Evolutionary conservation across 1,140 invertebrate species (phyloP).

Genomic region (Pomacea maculata): DNA sequence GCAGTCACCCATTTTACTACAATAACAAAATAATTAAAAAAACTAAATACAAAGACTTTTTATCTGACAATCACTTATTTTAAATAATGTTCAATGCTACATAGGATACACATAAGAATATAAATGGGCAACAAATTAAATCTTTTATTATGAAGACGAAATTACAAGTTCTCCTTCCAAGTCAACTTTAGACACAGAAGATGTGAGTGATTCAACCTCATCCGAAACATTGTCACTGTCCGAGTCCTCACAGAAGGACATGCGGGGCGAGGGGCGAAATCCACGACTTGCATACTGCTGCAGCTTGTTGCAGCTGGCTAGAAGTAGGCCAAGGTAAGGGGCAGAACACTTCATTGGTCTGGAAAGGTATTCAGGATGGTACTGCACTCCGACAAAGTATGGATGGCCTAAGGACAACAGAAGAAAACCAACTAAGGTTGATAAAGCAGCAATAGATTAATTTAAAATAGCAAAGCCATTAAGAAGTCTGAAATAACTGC

Average conservation of each 20-base stretch:
- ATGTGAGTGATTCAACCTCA: slow-evolving; percentile 7
- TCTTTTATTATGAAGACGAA: no score
- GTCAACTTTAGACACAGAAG: neutral
- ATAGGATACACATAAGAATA: no score
- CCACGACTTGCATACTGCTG: slow-evolving; percentile 43
- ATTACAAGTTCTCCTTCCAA: neutral
- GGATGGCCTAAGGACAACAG: slow-evolving; percentile 74
- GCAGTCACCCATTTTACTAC: no score
- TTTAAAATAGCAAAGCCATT: no score
- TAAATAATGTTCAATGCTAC: no score
- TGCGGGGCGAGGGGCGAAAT: slow-evolving; percentile 54
- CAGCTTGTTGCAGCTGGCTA: slow-evolving; percentile 67
- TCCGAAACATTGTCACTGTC: slow-evolving; percentile 26
- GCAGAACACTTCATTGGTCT: slow-evolving; percentile 93
- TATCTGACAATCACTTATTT: no score
- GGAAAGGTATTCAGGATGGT: slow-evolving; percentile 97
- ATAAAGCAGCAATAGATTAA: no score
- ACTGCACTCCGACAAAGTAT: slow-evolving; percentile 96
- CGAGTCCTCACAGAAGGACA: slow-evolving; percentile 52
- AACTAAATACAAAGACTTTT: no score
- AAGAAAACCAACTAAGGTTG: no score
- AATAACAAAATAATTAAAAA: no score
- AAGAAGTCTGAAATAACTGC: neutral
- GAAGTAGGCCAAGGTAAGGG: slow-evolving; percentile 92
- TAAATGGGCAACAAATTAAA: no score